Conservation (phyloP, 2,797 vertebrate species). For the Sphaeramia orbicularis region DNA sequence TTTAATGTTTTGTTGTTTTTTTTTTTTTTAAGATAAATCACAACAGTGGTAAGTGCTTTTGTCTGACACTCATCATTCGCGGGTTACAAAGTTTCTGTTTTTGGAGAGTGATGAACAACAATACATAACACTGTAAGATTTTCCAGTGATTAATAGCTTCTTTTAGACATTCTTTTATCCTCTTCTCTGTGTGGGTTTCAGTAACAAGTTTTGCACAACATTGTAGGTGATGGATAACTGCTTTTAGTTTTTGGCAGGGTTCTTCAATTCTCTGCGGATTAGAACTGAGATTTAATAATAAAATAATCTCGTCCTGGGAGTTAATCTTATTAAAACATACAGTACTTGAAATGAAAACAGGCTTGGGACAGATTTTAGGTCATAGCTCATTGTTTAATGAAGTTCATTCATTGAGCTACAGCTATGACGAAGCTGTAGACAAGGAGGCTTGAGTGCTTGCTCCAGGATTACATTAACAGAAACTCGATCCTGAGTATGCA, state of each 20-base stretch:
- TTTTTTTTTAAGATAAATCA: constrained; percentile 31
- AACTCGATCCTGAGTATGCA: constrained; percentile 41
- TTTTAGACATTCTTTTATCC: constrained; percentile 53
- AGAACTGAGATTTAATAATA: constrained; percentile 53
- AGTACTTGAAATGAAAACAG: constrained; percentile 32
- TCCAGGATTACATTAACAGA: constrained; percentile 43
- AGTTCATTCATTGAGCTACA: constrained; percentile 39
- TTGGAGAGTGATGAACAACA: constrained; percentile 51
- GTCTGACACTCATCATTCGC: constrained; percentile 35
- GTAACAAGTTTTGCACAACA: constrained; percentile 48
- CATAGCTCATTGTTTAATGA: constrained; percentile 47
- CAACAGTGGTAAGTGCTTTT: constrained; percentile 28
- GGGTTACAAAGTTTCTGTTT: constrained; percentile 37
- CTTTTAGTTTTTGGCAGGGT: constrained; percentile 63
- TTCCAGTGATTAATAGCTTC: constrained; percentile 53
- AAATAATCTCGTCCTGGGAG: constrained; percentile 26
- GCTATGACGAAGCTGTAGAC: constrained; percentile 47
- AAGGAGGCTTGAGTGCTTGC: constrained; percentile 32
- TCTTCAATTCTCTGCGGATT: constrained; percentile 50
- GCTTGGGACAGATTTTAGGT: constrained; percentile 39
- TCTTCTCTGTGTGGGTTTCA: constrained; percentile 25
- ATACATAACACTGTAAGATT: constrained; percentile 29
- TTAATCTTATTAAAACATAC: constrained; percentile 55
- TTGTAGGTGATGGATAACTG: constrained; percentile 59
- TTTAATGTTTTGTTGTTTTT: constrained; percentile 23